These are phyloP conservation scores for Cloeon dipterum DNA, from an alignment of 2,888 invertebrate genomes.

Conservation along the genomic window DNA sequence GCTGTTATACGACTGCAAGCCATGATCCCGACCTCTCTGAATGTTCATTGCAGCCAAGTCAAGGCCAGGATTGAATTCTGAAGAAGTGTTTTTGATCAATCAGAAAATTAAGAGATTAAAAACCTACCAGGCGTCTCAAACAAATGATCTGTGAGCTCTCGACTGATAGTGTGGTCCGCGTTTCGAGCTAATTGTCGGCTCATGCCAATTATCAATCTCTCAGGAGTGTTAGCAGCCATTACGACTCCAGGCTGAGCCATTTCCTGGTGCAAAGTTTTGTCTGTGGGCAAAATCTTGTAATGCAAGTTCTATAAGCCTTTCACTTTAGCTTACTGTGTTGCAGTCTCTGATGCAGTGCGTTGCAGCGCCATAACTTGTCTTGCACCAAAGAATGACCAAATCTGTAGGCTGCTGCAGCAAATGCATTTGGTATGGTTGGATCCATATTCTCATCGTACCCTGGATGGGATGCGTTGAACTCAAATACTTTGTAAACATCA, in stretches of 20 bases:
- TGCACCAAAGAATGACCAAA: conserved; percentile 76
- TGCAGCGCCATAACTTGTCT: conserved; percentile 46
- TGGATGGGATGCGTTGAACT: conserved; percentile 35
- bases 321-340: conserved; percentile 35
- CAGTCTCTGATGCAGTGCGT: conserved; percentile 20
- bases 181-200: conserved; percentile 52
- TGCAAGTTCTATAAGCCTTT: neutral
- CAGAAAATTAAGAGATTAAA: conserved; percentile 1
- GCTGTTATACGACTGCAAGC: conserved; percentile 51
- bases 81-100: too few relatives aligned
- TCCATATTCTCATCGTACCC: conserved; percentile 45
- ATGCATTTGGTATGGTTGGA: conserved; percentile 53
- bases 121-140: conserved; percentile 39
- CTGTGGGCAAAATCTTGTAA: conserved; percentile 20
- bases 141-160: conserved; percentile 59
- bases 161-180: conserved; percentile 59
- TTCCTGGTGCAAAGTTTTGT: conserved; percentile 60
- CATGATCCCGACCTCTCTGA: conserved; percentile 70
- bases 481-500: conserved; percentile 52
- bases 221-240: conserved; percentile 56
- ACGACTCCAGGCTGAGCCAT: conserved; percentile 34
- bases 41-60: conserved; percentile 75
- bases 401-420: conserved; percentile 61
- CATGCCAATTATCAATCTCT: conserved; percentile 52
- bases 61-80: conserved; percentile 47